Evolutionary conservation across 1,140 invertebrate species (phyloP), one percentile per base, ranked within the genome.

Genomic region (Akabosia matsudoensis): DNA sequence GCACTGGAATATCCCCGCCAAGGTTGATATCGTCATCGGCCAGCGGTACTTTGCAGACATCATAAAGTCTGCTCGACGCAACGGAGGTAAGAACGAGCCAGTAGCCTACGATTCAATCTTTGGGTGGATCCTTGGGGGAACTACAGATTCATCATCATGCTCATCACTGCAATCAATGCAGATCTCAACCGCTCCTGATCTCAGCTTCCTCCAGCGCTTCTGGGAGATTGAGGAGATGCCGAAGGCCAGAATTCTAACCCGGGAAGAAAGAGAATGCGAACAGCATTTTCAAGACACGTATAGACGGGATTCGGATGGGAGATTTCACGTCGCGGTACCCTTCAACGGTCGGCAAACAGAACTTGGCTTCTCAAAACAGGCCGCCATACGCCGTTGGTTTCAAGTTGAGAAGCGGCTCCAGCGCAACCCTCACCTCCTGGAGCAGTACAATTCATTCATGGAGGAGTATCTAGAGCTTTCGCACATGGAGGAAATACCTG

Each of bases 191-290:
- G 31, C 33, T 30, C 28, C 16, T 18, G 37, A 45, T 18, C 18
- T 45, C 7, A 22, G 24, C 14, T 16, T 51, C 24, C 3, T n/a
- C n/a, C n/a, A n/a, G n/a, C n/a, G n/a, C n/a, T 72, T 72, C 33
- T 72, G 70, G 70, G 70, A 72, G 24, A 51, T 45, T 37, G 70
- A 72, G 37, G 22, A 51, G 33, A 1, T 22, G 10, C 70, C 70
- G 10, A 13, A 13, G 1, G n/a, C 34, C 16, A 13, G 34, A 10
- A 13, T 13, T 26, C 26, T 51, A 22, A 72, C 70, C 3, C 2
- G 4, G 1, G 31, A n/a, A 7, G 70, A 72, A 24, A 13, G 13
- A 37, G 7, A 34, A 37, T 13, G 10, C 3, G 33, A 72, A 37
- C 2, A 34, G 7, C 70, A 72, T 72, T 72, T 72, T 34, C 16